Evolutionary conservation across 1,140 invertebrate species (phyloP), one percentile per base, ranked within the genome.

Genomic region (Triops cancriformis): DNA sequence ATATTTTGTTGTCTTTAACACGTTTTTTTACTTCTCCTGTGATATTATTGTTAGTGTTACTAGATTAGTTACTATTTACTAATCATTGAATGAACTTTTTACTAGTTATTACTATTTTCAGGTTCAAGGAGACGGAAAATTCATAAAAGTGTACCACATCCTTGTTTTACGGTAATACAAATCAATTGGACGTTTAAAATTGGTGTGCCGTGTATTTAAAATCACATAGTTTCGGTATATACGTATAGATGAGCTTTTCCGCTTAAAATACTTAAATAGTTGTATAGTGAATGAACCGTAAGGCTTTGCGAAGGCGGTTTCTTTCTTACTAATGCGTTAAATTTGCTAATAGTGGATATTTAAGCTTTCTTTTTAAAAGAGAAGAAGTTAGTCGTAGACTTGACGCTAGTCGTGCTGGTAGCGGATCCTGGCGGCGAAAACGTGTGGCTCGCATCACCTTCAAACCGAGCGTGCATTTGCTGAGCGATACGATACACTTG

Each of bases 61-160:
- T n/a, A n/a, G n/a, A n/a, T n/a, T n/a, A n/a, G n/a, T n/a, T n/a
- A n/a, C n/a, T n/a, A n/a, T n/a, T n/a, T n/a, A n/a, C n/a, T n/a
- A n/a, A n/a, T n/a, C n/a, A n/a, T n/a, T n/a, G n/a, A n/a, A 45
- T 45, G 11, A 45, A 12, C 11, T 45, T 10, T 45, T 45, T 7
- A 45, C 43, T 12, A 12, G 18, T 80, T 82, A 80, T 81, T 82
- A 82, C 82, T 79, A 80, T 81, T 89, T 89, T 80, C 86, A 91
- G 90, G 83, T 90, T 86, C 81, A 91, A 91, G 80, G 90, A 91
- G 85, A 89, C 89, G 1, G 90, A 91, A 83, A 91, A 91, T 83
- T 91, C 90, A 43, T 91, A 79, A 79, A 77, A 75, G 73, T 78
- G n/a, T 26, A 26, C 23, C 64, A 27, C 41, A n/a, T 4, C 23